A percentile compares a stretch with the other conserved stretches of the same genome.
Evolutionary conservation across 2,113 vertebrate species (phyloP).

Genomic region (Ammodytes marinus): DNA sequence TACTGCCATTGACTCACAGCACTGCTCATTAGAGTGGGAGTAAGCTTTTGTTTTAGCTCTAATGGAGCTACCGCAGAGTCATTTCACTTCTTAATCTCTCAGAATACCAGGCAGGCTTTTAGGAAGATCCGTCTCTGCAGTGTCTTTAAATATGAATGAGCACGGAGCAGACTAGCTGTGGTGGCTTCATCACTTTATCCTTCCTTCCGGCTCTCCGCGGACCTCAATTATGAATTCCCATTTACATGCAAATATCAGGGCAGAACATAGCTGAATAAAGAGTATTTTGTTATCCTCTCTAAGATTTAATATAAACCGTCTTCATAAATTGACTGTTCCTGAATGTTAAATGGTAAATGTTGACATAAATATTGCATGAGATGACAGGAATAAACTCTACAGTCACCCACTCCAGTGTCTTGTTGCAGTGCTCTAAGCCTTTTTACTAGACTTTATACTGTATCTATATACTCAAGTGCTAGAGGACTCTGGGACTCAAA

Average conservation of each 20-base stretch:
- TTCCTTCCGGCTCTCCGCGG: slow-evolving; percentile 36
- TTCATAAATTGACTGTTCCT: slow-evolving; percentile 29
- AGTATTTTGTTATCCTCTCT: slow-evolving; percentile 25
- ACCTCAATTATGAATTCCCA: slow-evolving; percentile 57
- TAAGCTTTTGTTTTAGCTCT: slow-evolving; percentile 44
- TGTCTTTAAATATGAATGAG: slow-evolving; percentile 74
- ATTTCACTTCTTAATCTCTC: slow-evolving; percentile 48
- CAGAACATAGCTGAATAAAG: slow-evolving; percentile 35
- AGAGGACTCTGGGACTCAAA: background rate
- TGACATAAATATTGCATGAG: slow-evolving; percentile 31
- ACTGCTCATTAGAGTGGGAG: slow-evolving; percentile 48
- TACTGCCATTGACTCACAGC: slow-evolving; percentile 36
- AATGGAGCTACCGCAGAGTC: slow-evolving; percentile 44
- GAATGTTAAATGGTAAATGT: slow-evolving; percentile 36
- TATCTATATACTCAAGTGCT: background rate
- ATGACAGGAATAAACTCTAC: slow-evolving; percentile 10
- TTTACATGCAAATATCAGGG: slow-evolving; percentile 61
- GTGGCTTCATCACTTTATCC: slow-evolving; percentile 50
- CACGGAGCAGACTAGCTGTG: slow-evolving; percentile 18
- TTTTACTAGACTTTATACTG: background rate
- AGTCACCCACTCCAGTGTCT: background rate
- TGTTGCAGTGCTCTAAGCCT: background rate
- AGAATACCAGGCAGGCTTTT: slow-evolving; percentile 56
- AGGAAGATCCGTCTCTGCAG: slow-evolving; percentile 60
- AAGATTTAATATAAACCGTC: slow-evolving; percentile 32